Conservation (phyloP, 53 echinoderm and acorn worm species). For the Crossaster papposus region DNA sequence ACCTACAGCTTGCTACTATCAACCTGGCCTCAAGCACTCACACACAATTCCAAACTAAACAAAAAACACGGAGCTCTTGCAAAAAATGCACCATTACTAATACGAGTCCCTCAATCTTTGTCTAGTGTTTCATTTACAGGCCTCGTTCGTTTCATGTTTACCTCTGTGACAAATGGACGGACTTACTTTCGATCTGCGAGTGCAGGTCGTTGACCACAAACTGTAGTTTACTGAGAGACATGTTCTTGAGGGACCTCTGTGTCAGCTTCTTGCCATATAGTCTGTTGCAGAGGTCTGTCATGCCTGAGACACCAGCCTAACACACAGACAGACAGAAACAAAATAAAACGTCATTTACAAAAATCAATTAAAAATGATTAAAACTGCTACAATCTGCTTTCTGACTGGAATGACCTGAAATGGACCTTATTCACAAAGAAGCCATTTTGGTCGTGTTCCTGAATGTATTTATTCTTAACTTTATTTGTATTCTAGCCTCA, state of each 20-base stretch:
- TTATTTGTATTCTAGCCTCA: too few relatives aligned
- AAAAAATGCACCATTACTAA: not conserved
- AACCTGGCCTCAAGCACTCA: not conserved
- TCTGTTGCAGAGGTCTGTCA: conserved; percentile 73
- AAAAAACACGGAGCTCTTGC: not conserved
- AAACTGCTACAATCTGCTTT: too few relatives aligned
- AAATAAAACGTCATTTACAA: not conserved
- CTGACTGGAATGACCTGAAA: too few relatives aligned
- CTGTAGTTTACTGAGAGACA: conserved; percentile 92
- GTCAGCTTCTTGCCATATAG: conserved; percentile 78
- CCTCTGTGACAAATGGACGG: not conserved
- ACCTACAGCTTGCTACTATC: not conserved
- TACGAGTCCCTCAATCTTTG: not conserved
- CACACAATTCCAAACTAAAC: not conserved
- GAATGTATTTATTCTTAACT: too few relatives aligned
- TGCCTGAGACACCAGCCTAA: conserved; percentile 83
- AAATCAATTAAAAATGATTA: too few relatives aligned
- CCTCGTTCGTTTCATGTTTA: not conserved
- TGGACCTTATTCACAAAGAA: too few relatives aligned
- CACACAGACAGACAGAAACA: not conserved
- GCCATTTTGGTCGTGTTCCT: too few relatives aligned
- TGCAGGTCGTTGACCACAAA: conserved; percentile 95
- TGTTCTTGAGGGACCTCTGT: conserved; percentile 73
- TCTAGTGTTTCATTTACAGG: not conserved
- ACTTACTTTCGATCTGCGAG: conserved; percentile 91